Evolutionary conservation across 2,888 invertebrate genomes (phyloP).

Genomic region (Mallateleia sp.): DNA sequence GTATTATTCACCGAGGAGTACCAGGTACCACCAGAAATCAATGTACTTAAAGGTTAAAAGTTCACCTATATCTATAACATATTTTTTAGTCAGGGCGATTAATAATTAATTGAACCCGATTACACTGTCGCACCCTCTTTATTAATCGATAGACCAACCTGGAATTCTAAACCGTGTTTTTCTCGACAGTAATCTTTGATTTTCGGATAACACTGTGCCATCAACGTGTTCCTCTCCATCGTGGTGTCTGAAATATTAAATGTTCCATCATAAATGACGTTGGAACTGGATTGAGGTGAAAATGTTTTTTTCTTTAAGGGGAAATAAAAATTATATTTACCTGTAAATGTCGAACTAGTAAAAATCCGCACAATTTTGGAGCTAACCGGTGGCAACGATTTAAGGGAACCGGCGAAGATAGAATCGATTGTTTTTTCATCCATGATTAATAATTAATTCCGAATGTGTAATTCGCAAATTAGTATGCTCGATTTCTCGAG

Average conservation of each 20-base stretch:
- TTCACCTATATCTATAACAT: constrained; percentile 45
- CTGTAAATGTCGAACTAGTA: constrained; percentile 99
- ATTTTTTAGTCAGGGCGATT: constrained; percentile 14
- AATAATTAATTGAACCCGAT: constrained; percentile 26
- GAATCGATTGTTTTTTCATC: constrained; percentile 97
- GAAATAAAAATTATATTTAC: constrained; percentile 90
- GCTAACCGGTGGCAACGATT: constrained; percentile 97
- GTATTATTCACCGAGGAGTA: constrained; percentile 65
- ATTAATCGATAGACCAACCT: constrained; percentile 91
- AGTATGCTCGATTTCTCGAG: constrained; percentile 6
- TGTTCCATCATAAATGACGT: not conserved
- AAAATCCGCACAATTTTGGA: constrained; percentile 99
- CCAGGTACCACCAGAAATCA: constrained; percentile 74
- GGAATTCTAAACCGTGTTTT: constrained; percentile 99
- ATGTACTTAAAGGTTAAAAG: constrained; percentile 66
- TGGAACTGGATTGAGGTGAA: constrained; percentile 25
- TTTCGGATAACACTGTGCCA: constrained; percentile 99
- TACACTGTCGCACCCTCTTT: constrained; percentile 1
- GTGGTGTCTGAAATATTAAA: constrained; percentile 94
- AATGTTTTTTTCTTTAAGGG: too few relatives aligned
- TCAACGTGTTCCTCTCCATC: constrained; percentile 98
- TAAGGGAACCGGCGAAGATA: constrained; percentile 96
- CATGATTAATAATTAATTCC: constrained; percentile 91
- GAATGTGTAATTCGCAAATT: constrained; percentile 9
- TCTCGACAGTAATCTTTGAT: constrained; percentile 99